These are phyloP conservation scores for Dysdera silvatica DNA, from an alignment of 1,140 invertebrate species.

Conservation along the genomic window DNA sequence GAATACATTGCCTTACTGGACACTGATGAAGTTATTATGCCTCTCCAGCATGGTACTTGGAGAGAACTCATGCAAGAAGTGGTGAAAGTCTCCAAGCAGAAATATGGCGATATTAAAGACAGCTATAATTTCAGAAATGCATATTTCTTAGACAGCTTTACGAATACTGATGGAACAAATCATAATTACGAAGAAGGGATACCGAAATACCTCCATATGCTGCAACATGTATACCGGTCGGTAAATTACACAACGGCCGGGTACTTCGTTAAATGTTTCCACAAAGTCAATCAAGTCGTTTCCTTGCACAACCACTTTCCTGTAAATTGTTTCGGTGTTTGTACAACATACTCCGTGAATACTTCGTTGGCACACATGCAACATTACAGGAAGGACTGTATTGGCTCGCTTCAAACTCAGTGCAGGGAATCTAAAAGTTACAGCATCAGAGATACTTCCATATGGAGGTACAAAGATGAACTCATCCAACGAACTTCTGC, in stretches of 20 bases:
- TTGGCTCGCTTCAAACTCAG: constrained; percentile 77
- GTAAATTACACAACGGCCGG: constrained; percentile 86
- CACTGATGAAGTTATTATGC: constrained; percentile 92
- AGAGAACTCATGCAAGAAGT: constrained; percentile 66
- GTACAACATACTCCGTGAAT: constrained; percentile 75
- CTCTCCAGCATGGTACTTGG: constrained; percentile 66
- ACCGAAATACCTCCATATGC: constrained; percentile 84
- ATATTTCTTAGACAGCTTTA: constrained; percentile 84
- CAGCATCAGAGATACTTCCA: constrained; percentile 71
- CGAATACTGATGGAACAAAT: constrained; percentile 29
- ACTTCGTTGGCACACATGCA: constrained; percentile 77
- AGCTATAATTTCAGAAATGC: constrained; percentile 88
- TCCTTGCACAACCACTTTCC: constrained; percentile 90
- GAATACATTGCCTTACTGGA: constrained; percentile 82
- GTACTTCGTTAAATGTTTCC: constrained; percentile 88
- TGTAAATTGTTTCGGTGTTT: constrained; percentile 73
- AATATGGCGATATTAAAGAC: constrained; percentile 63
- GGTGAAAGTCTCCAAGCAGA: constrained; percentile 49
- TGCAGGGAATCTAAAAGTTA: constrained; percentile 71
- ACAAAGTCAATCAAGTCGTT: constrained; percentile 76
- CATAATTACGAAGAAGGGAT: constrained; percentile 49
- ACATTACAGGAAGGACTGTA: constrained; percentile 87
- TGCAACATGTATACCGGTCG: constrained; percentile 82
- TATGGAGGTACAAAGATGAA: constrained; percentile 75
- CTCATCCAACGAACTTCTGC: constrained; percentile 61